Evolutionary conservation across 2,113 vertebrate species (phyloP), one percentile per base, ranked within the genome.

Genomic region (Podocnemis expansa): DNA sequence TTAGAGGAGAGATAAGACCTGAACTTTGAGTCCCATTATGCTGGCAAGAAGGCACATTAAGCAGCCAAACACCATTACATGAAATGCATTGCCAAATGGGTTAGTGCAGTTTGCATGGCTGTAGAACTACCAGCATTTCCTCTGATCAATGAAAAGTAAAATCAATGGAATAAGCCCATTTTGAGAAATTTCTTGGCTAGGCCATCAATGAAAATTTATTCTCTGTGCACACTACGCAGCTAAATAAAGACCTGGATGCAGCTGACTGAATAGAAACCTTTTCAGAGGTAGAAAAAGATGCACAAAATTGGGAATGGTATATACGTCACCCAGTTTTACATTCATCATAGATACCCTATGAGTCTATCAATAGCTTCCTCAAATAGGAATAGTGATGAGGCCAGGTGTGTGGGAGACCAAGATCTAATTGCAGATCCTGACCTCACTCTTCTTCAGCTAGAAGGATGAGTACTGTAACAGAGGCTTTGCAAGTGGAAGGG

Each of bases 291-390:
- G 17, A 41, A n/a, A 87, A 73, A 12, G 21, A 56, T 25, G 1
- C 21, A 19, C 54, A n/a, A 17, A 2, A 17, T 17, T 11, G 2
- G 13, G 1, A 29, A 8, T 29, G 34, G n/a, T 5, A 17, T 5
- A 75, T 80, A 82, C 22, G 85, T 13, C 31, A 2, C 3, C 14
- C 56, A 45, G 79, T 29, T 80, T 79, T 17, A 56, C n/a, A n/a
- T n/a, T n/a, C n/a, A n/a, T n/a, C 0, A 0, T 10, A 3, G 67
- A 8, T 0, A 1, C 0, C 0, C 14, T 25, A 10, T 25, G 31
- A 70, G 17, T 2, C 22, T 49, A 4, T 29, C 5, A 73, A 19
- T 3, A 89, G 41, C 22, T 25, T 87, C 55, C 13, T n/a, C 24
- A 29, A 22, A 0, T 0, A 7, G n/a, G 45, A 76, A 21, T 2